These are phyloP conservation scores for Threskiornis aethiopicus DNA, from an alignment of 2,797 vertebrate genomes.

Conservation along the genomic window DNA sequence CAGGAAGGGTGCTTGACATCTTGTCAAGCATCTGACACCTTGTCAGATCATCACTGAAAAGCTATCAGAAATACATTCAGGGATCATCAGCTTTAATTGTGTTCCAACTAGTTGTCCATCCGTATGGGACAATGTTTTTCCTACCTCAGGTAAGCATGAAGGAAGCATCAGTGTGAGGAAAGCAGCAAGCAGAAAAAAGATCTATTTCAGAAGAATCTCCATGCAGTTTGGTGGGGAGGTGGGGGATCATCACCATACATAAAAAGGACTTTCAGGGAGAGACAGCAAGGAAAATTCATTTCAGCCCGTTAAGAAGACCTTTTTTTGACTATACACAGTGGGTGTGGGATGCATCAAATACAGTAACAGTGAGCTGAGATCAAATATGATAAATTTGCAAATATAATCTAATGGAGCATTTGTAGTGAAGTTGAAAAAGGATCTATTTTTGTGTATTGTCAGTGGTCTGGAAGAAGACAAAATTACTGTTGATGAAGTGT, in stretches of 20 bases:
- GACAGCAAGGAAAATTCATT: background rate
- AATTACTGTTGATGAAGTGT: background rate
- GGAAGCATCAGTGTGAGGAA: background rate
- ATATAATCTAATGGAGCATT: background rate
- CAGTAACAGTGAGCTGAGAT: background rate
- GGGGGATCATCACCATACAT: background rate
- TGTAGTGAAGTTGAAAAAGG: background rate
- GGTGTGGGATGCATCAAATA: background rate
- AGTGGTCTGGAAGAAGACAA: background rate
- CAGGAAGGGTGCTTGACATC: background rate
- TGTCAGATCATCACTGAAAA: background rate
- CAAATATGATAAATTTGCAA: background rate
- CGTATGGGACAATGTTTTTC: background rate
- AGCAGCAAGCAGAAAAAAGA: background rate
- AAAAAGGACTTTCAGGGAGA: background rate
- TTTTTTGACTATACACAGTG: background rate
- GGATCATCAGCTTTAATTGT: background rate
- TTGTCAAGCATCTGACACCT: background rate
- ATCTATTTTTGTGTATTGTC: background rate
- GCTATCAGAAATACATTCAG: background rate
- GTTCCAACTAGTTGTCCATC: background rate
- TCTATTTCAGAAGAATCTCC: background rate
- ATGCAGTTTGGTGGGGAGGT: background rate
- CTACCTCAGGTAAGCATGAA: background rate
- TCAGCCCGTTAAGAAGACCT: background rate